Conservation (phyloP, 2,113 vertebrate genomes). For the Gymnorhina tibicen region DNA sequence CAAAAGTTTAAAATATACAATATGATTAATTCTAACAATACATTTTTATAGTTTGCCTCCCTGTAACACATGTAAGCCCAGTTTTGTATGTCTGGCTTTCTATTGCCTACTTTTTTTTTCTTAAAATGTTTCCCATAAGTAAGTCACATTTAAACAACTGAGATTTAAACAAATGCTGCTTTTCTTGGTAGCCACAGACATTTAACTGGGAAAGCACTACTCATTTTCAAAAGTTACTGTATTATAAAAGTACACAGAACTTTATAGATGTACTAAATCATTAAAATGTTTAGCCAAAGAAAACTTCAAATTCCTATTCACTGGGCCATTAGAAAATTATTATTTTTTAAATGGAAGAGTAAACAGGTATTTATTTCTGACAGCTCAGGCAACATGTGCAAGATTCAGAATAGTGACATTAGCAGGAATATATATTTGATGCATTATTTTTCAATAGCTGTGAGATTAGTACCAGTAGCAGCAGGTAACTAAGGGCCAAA, state of each 20-base stretch:
- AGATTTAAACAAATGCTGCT: background rate
- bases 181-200: background rate
- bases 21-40: background rate
- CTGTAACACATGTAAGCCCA: background rate
- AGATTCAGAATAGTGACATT: slow-evolving; percentile 32
- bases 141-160: background rate
- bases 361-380: slow-evolving; percentile 53
- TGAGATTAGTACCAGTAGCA: background rate
- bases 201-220: background rate
- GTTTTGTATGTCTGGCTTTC: background rate
- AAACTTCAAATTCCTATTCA: background rate
- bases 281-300: slow-evolving; percentile 2
- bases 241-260: background rate
- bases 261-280: background rate
- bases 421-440: slow-evolving; percentile 33
- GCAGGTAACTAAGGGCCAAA: slow-evolving; percentile 23
- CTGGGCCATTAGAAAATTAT: background rate
- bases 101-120: background rate
- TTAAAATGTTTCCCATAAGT: background rate
- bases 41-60: background rate
- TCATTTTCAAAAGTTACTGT: background rate
- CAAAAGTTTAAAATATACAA: background rate
- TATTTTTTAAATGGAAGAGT: slow-evolving; percentile 10
- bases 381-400: slow-evolving; percentile 30
- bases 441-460: slow-evolving; percentile 11